These are phyloP conservation scores for Cactoblastis cactorum DNA, from an alignment of 2,888 invertebrate genomes.

Conservation along the genomic window DNA sequence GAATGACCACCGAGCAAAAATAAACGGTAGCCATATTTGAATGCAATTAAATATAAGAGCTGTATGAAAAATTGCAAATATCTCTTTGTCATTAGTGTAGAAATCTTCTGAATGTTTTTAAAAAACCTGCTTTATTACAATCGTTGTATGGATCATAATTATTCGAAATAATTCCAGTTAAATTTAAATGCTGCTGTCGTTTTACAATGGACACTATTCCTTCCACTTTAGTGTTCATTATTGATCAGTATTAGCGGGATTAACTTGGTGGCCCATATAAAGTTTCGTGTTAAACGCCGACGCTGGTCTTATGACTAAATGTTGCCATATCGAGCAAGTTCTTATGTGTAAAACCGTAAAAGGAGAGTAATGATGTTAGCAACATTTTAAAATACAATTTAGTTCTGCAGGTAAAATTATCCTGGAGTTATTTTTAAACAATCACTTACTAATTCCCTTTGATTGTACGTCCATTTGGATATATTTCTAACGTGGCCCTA, in stretches of 20 bases:
- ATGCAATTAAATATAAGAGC: slow-evolving; percentile 66
- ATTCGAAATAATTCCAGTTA: slow-evolving; percentile 20
- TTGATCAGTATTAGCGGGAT: not conserved
- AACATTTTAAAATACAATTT: too few relatives aligned
- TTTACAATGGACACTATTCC: not conserved
- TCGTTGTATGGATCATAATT: slow-evolving; percentile 32
- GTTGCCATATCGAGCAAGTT: not conserved
- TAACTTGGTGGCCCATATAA: not conserved
- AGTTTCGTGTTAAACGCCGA: slow-evolving; percentile 6
- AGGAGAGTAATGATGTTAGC: too few relatives aligned
- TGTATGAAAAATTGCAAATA: slow-evolving; percentile 70
- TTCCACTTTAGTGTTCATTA: not conserved
- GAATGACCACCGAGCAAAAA: slow-evolving; percentile 33
- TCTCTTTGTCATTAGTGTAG: slow-evolving; percentile 73
- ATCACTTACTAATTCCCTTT: too few relatives aligned
- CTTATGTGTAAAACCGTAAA: not conserved
- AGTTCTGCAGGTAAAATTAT: too few relatives aligned
- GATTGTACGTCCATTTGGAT: too few relatives aligned
- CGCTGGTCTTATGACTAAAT: slow-evolving; percentile 3
- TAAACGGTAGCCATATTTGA: slow-evolving; percentile 61
- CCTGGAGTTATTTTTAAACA: too few relatives aligned
- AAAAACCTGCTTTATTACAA: slow-evolving; percentile 30
- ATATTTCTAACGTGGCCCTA: too few relatives aligned
- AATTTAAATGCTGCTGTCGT: slow-evolving; percentile 29
- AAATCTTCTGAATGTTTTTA: slow-evolving; percentile 34